phyloP scores from a whole-genome alignment of 2,113 vertebrate species.

The Lipophrys pholis region DNA sequence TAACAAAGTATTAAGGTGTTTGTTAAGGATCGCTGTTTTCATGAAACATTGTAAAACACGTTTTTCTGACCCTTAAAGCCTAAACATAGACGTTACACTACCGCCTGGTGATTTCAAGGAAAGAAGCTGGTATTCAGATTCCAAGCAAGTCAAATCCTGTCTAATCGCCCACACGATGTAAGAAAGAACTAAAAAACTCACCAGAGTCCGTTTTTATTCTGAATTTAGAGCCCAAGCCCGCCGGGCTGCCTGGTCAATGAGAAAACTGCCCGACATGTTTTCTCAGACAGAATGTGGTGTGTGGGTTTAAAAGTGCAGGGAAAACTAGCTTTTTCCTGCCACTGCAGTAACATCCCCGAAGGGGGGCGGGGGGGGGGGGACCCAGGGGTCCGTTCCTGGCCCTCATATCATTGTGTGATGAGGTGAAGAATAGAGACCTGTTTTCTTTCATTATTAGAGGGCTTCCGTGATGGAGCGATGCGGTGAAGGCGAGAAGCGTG shows the following conservation, averaged over 20 bases:
- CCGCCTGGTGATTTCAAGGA: constrained; percentile 9
- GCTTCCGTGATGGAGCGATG: constrained; percentile 33
- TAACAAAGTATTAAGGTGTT: too few species aligned
- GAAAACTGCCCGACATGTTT: constrained; percentile 24
- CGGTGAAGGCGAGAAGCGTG: constrained; percentile 10
- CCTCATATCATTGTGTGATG: constrained; percentile 72
- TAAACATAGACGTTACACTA: neutral
- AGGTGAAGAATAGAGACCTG: constrained; percentile 62
- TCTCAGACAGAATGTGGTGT: constrained; percentile 36
- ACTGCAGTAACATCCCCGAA: constrained; percentile 30
- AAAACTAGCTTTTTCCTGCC: constrained; percentile 34
- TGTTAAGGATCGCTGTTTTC: neutral
- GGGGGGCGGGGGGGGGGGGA: constrained; percentile 62
- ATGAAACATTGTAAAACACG: neutral
- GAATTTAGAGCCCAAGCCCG: constrained; percentile 16
- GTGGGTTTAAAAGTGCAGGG: constrained; percentile 50
- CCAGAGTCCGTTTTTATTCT: constrained; percentile 38
- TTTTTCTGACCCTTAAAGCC: neutral
- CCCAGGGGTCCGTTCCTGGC: constrained; percentile 42
- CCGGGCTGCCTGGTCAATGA: constrained; percentile 29
- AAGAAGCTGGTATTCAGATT: constrained; percentile 22
- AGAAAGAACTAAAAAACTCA: constrained; percentile 24
- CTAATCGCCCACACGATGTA: constrained; percentile 12
- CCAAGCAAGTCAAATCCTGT: constrained; percentile 43
- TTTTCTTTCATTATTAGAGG: constrained; percentile 69